Evolutionary conservation across 2,113 vertebrate species (phyloP), one percentile per base, ranked within the genome.

Genomic region (Ochotona princeps): DNA sequence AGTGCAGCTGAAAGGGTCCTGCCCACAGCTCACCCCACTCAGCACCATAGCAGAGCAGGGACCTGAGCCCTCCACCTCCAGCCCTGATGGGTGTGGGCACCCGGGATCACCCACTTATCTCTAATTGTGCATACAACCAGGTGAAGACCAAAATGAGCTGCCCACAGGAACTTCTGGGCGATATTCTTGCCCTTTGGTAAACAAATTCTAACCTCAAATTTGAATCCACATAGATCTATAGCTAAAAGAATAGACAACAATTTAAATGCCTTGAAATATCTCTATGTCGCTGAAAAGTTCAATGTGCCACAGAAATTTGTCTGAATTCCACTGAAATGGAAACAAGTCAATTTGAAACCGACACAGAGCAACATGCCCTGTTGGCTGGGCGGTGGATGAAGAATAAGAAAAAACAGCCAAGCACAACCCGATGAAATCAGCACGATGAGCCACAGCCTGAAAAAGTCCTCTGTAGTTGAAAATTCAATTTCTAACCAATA

Each of bases 131-230:
- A 18, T 7, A 14, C 0, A 14, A 44, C 44, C 1, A 26, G 12
- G 61, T 57, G 5, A 82, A 47, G 21, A 66, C 44, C 74, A 51
- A 70, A 90, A 32, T 26, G 44, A 82, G 57, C 65, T 49, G 17
- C 85, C 35, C 7, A 47, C 66, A 94, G 69, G 54, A 54, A 73
- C 38, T 47, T n/a, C 0, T 8, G 21, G 0, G 26, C 28, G 30
- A 23, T 51, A 49, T 83, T 69, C 82, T 69, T 87, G 32, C 6
- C 75, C 32, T 51, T 63, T 21, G 67, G 26, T 20, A 69, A 79
- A 74, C 60, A 86, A 91, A 93, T 85, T 78, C 60, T 80, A 87
- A 60, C 76, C 65, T 65, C 76, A 51, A 83, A 83, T 89, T 80
- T 63, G 47, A 60, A 79, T 54, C 18, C 23, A 32, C 6, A 14